Evolutionary conservation across 2,797 vertebrate species (phyloP).

Genomic region (Macropodus opercularis): DNA sequence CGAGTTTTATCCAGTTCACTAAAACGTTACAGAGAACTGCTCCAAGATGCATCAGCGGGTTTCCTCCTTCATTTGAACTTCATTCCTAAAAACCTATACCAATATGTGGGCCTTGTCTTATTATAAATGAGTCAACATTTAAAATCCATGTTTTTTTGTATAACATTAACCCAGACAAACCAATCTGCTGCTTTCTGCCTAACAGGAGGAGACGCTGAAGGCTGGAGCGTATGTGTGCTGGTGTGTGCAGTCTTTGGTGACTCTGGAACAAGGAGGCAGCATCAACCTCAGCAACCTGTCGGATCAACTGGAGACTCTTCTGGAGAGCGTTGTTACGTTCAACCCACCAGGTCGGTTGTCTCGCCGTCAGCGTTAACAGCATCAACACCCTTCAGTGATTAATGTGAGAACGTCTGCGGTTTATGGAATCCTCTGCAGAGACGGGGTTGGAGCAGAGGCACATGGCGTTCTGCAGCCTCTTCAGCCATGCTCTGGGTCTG

Average conservation of each 20-base stretch:
- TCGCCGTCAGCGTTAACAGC: neutral
- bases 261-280: conserved; percentile 90
- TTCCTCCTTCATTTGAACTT: neutral
- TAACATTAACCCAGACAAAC: neutral
- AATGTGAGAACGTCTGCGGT: neutral
- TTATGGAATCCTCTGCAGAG: conserved; percentile 73
- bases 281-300: conserved; percentile 86
- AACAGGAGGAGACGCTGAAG: conserved; percentile 91
- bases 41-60: neutral
- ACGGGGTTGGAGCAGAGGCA: conserved; percentile 88
- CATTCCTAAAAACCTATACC: neutral
- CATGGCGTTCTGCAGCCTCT: conserved; percentile 92
- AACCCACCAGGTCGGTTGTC: conserved; percentile 87
- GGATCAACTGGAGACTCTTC: conserved; percentile 88
- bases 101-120: no score
- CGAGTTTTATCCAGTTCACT: neutral
- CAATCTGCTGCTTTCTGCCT: conserved; percentile 1
- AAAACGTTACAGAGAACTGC: neutral
- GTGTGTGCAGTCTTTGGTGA: conserved; percentile 89
- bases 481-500: conserved; percentile 88
- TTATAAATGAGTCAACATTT: neutral
- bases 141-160: neutral
- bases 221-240: conserved; percentile 86
- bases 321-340: conserved; percentile 90
- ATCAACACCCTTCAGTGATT: neutral